phyloP scores from a whole-genome alignment of 2,113 vertebrate genomes.

The Lutjanus erythropterus region DNA sequence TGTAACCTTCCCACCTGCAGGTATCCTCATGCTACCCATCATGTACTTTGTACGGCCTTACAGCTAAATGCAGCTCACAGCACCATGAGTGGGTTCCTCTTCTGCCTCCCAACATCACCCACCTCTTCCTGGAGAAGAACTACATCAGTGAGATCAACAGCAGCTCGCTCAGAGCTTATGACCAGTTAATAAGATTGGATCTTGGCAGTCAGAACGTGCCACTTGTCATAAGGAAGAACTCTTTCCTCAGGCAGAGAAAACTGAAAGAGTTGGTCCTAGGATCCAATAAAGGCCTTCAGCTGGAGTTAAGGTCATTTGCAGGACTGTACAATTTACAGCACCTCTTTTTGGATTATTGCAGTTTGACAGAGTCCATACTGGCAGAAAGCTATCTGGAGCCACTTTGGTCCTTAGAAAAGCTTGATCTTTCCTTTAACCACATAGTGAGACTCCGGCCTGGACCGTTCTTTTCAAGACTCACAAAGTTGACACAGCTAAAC shows the following conservation, averaged over 20 bases:
- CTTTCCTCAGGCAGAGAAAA: slow-evolving; percentile 87
- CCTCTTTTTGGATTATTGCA: slow-evolving; percentile 82
- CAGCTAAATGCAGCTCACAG: slow-evolving; percentile 61
- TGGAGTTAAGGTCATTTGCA: slow-evolving; percentile 87
- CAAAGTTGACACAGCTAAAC: slow-evolving; percentile 79
- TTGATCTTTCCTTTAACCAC: slow-evolving; percentile 84
- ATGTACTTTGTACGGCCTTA: slow-evolving; percentile 69
- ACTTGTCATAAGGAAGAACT: slow-evolving; percentile 82
- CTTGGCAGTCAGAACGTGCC: slow-evolving; percentile 76
- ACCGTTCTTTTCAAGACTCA: slow-evolving; percentile 85
- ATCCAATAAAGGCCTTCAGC: slow-evolving; percentile 50
- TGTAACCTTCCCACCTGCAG: slow-evolving; percentile 48
- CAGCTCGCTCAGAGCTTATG: slow-evolving; percentile 81
- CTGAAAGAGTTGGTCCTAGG: slow-evolving; percentile 85
- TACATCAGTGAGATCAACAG: slow-evolving; percentile 81
- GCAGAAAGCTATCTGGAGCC: slow-evolving; percentile 85
- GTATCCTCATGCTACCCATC: slow-evolving; percentile 20
- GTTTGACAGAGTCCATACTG: slow-evolving; percentile 83
- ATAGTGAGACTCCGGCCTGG: slow-evolving; percentile 85
- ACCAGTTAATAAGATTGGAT: slow-evolving; percentile 77
- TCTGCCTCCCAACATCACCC: slow-evolving; percentile 79
- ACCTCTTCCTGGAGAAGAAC: slow-evolving; percentile 84
- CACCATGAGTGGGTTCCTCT: slow-evolving; percentile 81
- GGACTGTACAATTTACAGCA: slow-evolving; percentile 81
- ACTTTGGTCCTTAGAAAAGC: slow-evolving; percentile 82